These are phyloP conservation scores for Lapara coniferarum DNA, from an alignment of 2,888 invertebrate species.

Conservation along the genomic window DNA sequence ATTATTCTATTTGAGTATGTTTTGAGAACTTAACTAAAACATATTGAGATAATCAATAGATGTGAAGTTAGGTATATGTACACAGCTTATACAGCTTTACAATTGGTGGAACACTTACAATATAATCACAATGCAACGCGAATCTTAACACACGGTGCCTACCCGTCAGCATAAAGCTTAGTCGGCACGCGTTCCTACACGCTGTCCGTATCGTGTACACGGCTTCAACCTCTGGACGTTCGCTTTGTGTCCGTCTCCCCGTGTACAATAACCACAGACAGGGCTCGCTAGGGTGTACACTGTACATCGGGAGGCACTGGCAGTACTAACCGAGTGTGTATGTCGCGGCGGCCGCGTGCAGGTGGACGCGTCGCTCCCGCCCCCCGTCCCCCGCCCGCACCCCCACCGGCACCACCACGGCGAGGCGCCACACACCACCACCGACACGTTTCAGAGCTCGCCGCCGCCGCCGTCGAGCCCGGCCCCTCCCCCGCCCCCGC, in stretches of 20 bases:
- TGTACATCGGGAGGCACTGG: constrained; percentile 55
- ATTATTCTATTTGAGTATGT: not conserved
- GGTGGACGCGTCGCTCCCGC: constrained; percentile 53
- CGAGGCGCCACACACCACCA: constrained; percentile 73
- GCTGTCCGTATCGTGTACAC: constrained; percentile 12
- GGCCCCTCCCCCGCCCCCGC: constrained; percentile 39
- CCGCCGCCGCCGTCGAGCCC: constrained; percentile 41
- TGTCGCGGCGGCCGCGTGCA: constrained; percentile 70
- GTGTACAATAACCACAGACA: constrained; percentile 61
- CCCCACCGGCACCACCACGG: constrained; percentile 79
- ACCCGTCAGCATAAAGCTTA: constrained; percentile 12
- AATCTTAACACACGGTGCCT: not conserved
- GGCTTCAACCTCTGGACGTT: constrained; percentile 7
- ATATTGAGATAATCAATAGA: constrained; percentile 4
- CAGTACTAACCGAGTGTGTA: constrained; percentile 77
- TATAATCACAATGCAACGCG: not conserved
- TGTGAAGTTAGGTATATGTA: constrained; percentile 28
- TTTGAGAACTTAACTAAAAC: not conserved
- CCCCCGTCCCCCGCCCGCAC: constrained; percentile 58
- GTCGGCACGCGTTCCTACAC: constrained; percentile 14
- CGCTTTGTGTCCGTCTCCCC: not conserved
- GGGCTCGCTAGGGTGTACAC: constrained; percentile 25
- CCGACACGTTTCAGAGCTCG: constrained; percentile 79
- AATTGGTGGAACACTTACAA: not conserved
- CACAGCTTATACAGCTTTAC: constrained; percentile 12